phyloP scores from a whole-genome alignment of 2,113 vertebrate genomes.

The Thalassoma bifasciatum region DNA sequence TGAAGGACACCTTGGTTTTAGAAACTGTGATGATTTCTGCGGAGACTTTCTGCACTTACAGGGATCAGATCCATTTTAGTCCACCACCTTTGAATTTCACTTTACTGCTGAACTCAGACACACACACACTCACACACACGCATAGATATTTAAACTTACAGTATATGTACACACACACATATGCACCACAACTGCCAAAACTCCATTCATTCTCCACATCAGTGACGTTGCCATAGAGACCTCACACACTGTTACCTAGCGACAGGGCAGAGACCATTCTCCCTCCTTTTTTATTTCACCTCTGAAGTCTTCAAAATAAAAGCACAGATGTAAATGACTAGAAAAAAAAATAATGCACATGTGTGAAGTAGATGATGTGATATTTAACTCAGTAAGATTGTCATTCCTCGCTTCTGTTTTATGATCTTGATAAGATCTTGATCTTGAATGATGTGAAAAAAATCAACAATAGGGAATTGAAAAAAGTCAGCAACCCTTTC shows the following conservation, averaged over 20 bases:
- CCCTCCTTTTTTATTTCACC: constrained; percentile 13
- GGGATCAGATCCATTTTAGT: neutral
- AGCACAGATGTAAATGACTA: constrained; percentile 14
- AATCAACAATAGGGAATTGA: no score
- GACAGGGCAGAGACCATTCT: constrained; percentile 64
- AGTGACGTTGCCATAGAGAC: constrained; percentile 75
- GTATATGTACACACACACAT: neutral
- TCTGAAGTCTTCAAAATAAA: constrained; percentile 51
- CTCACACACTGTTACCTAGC: constrained; percentile 82
- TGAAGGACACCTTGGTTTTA: neutral
- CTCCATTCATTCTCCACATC: constrained; percentile 69
- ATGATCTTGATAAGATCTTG: no score
- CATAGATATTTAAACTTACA: neutral
- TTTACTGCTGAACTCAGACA: neutral
- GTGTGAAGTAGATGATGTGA: no score
- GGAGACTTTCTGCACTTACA: neutral
- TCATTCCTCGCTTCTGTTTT: no score
- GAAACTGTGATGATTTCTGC: neutral
- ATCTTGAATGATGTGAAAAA: no score
- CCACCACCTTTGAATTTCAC: neutral
- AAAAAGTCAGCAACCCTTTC: no score
- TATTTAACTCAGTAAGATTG: no score
- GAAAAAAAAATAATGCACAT: no score
- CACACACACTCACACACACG: neutral
- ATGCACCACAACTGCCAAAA: constrained; percentile 46